Evolutionary conservation across 2,888 invertebrate species (phyloP).

Genomic region (Platerodrilus igneus): DNA sequence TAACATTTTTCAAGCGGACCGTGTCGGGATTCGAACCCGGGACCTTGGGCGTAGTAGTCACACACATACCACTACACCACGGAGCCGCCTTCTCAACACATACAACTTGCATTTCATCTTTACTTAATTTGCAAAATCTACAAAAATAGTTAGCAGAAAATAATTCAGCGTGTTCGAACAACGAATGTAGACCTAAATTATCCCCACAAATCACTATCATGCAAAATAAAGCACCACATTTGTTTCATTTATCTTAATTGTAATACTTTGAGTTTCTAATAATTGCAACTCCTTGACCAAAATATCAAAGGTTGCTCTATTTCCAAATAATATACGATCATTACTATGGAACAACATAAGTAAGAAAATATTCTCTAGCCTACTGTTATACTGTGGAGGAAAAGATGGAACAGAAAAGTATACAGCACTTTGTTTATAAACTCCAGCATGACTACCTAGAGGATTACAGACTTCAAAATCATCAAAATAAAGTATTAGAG

Average conservation of each 20-base stretch:
- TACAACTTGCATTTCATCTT: too few relatives aligned
- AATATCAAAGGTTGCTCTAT: not conserved
- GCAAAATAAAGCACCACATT: not conserved
- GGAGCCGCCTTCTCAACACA: too few relatives aligned
- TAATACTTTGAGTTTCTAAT: constrained; percentile 4
- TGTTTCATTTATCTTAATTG: not conserved
- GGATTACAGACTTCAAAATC: constrained; percentile 10
- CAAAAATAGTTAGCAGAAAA: constrained; percentile 6
- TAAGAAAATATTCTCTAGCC: constrained; percentile 8
- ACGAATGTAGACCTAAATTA: constrained; percentile 8
- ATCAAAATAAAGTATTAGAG: constrained; percentile 8
- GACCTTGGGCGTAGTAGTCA: too few relatives aligned
- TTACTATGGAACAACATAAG: not conserved
- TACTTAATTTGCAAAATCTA: too few relatives aligned
- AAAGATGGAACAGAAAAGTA: constrained; percentile 3
- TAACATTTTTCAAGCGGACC: too few relatives aligned
- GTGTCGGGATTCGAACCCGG: too few relatives aligned
- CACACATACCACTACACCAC: too few relatives aligned
- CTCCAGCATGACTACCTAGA: constrained; percentile 8
- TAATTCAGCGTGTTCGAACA: constrained; percentile 4
- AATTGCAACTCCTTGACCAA: constrained; percentile 2
- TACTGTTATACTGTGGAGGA: not conserved
- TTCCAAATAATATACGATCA: constrained; percentile 3
- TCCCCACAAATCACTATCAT: constrained; percentile 3
- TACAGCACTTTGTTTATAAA: constrained; percentile 9